phyloP scores from a whole-genome alignment of 64 coral and sea anemone genomes.

The Hydrozoanthus tunicans region DNA sequence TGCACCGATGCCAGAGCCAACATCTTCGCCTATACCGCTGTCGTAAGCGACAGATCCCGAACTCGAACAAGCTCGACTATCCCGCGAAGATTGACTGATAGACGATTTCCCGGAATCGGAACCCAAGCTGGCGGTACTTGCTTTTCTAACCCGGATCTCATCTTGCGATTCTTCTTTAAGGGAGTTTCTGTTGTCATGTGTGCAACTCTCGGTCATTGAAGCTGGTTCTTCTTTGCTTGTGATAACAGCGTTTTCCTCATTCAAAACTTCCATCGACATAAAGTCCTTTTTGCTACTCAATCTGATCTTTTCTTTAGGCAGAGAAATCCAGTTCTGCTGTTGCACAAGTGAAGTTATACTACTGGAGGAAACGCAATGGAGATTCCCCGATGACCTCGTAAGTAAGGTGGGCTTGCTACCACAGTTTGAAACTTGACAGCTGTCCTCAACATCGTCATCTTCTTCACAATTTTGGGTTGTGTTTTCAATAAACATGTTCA shows the following conservation, averaged over 20 bases:
- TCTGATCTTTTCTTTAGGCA: not conserved
- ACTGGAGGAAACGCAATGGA: not conserved
- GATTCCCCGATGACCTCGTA: not conserved
- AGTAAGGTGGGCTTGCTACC: not conserved
- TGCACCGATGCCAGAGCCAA: not conserved
- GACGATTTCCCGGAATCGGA: conserved; percentile 25
- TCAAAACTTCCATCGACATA: not conserved
- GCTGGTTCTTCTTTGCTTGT: not conserved
- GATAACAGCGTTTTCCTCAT: not conserved
- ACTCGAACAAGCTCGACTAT: not conserved
- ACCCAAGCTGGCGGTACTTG: not conserved
- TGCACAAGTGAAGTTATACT: not conserved
- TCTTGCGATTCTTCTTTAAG: not conserved
- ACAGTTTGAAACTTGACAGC: not conserved
- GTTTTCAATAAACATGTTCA: conserved; percentile 32
- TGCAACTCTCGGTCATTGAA: not conserved
- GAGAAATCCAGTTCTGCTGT: not conserved
- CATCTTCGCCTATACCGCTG: conserved; percentile 34
- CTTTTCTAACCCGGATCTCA: not conserved
- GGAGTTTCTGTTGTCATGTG: not conserved
- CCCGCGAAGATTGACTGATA: not conserved
- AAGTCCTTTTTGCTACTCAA: not conserved
- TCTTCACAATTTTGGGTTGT: not conserved
- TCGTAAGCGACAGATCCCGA: conserved; percentile 36
- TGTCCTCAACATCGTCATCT: not conserved